Evolutionary conservation across 1,140 invertebrate species (phyloP), one percentile per base, ranked within the genome.

Genomic region (Achatina immaculata): DNA sequence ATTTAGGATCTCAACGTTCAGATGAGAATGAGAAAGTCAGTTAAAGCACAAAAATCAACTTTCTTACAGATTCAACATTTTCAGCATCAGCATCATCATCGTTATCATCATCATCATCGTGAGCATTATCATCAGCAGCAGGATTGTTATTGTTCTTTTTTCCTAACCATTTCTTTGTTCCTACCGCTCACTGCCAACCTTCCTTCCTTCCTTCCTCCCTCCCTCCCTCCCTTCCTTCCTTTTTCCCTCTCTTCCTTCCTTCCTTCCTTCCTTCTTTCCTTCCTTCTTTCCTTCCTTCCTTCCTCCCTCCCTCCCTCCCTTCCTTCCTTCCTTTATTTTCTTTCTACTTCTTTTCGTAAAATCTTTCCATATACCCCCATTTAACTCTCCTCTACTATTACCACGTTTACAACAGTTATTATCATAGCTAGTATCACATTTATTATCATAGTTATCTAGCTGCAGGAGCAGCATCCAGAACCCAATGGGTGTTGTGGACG

Each of bases 201-300:
- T 28, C 38, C 71, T 62, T 71, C 65, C 51, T 75, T 51, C 62
- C 68, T 80, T 43, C 38, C 68, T 73, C 78, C 73, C 48, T 58
- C 48, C 51, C 31, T 58, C 48, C 34, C 40, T 72, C 68, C 14
- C 19, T 82, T 28, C 43, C 1, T 71, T 38, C 36, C 72, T 76
- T 36, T 65, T 31, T 82, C 74, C 42, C 42, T 45, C 40, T 58
- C 55, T 80, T 21, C 62, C 34, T 80, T 38, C 34, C 38, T 65
- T 42, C 58, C 1, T 36, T 19, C 34, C 31, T 76, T 36, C 36
- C 19, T 58, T 0, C 34, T 34, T 58, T 36, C 19, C 48, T 38
- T 19, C 48, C 48, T 42, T 48, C 48, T 48, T 28, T 21, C 28
- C 74, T 34, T 28, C 34, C 48, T 58, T 31, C 16, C 21, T 28